Evolutionary conservation across 2,797 vertebrate genomes (phyloP), one percentile per base, ranked within the genome.

Genomic region (Arrhamphus sclerolepis): DNA sequence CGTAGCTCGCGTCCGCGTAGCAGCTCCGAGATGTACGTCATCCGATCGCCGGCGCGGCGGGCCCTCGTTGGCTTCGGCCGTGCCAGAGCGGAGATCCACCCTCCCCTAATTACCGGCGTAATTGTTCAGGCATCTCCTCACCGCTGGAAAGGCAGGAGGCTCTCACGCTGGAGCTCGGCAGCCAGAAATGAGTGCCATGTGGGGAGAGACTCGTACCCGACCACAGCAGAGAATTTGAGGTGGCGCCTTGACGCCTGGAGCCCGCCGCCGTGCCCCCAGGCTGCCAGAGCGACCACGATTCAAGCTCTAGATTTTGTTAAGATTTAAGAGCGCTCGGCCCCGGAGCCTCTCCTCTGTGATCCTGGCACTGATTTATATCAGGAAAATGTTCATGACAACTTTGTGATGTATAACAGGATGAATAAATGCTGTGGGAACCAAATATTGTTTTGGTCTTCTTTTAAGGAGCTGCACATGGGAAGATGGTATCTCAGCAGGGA

Each of bases 161-260:
- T 95, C 92, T 95, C 92, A 93, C 92, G 92, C 89, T 88, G 92
- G 20, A 90, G 10, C 82, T 74, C 80, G 17, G 71, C 78, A 91
- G 94, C 93, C 93, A 94, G 91, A 95, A 94, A 96, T 95, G 93
- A 95, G 95, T 95, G 94, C 94, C 95, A 95, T 95, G 93, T 97
- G 94, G 93, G 83, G 90, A 85, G 92, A 93, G 93, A 93, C 91
- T 91, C 4, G 93, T 89, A 90, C 91, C 90, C 90, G 85, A 94
- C 95, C 95, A 94, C 95, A 96, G 93, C 93, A 92, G 91, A 94
- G 93, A 92, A 93, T 94, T 87, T 95, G 94, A 94, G 92, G 93
- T 94, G 94, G 95, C 94, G 93, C 95, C 95, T 92, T 94, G 92
- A 95, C 82, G 94, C 94, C 94, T 93, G 91, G 93, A 93, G 92